phyloP scores from a whole-genome alignment of 2,888 invertebrate species.

The Agrochola lychnidis region DNA sequence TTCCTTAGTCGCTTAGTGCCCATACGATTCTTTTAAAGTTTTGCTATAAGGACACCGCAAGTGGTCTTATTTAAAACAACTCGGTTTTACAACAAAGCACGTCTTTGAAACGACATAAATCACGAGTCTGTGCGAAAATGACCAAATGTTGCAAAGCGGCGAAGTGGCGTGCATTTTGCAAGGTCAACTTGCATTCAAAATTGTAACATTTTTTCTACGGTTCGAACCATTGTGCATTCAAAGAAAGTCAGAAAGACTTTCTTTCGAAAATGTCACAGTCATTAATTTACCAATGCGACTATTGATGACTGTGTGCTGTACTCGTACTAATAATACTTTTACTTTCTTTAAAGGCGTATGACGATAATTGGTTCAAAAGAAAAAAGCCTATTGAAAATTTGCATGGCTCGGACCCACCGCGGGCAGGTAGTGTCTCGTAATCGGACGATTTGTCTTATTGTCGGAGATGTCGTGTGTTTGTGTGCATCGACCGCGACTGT shows the following conservation, averaged over 20 bases:
- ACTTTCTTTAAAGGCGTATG: constrained; percentile 81
- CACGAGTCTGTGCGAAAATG: constrained; percentile 84
- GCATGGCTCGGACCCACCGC: constrained; percentile 85
- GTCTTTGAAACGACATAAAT: constrained; percentile 82
- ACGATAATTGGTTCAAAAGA: constrained; percentile 77
- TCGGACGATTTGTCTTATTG: constrained; percentile 90
- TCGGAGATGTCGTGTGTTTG: constrained; percentile 88
- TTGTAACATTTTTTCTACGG: constrained; percentile 72
- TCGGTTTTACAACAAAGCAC: constrained; percentile 79
- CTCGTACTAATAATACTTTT: constrained; percentile 84
- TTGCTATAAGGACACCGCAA: constrained; percentile 84
- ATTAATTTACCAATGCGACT: constrained; percentile 86
- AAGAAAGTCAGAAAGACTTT: constrained; percentile 84
- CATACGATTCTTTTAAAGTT: constrained; percentile 74
- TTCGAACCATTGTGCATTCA: constrained; percentile 72
- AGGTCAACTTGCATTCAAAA: constrained; percentile 83
- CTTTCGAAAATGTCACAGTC: constrained; percentile 81
- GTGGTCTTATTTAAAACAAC: constrained; percentile 86
- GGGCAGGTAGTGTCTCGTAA: constrained; percentile 88
- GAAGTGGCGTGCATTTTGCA: constrained; percentile 75
- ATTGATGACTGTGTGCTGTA: constrained; percentile 73
- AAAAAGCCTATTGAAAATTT: constrained; percentile 79
- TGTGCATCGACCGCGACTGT: constrained; percentile 87
- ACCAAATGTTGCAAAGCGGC: constrained; percentile 85
- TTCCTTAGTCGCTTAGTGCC: constrained; percentile 72